A percentile compares a stretch with the other conserved stretches of the same genome.
Conservation (phyloP, 2,113 vertebrate genomes). For the Serilophus lunatus region DNA sequence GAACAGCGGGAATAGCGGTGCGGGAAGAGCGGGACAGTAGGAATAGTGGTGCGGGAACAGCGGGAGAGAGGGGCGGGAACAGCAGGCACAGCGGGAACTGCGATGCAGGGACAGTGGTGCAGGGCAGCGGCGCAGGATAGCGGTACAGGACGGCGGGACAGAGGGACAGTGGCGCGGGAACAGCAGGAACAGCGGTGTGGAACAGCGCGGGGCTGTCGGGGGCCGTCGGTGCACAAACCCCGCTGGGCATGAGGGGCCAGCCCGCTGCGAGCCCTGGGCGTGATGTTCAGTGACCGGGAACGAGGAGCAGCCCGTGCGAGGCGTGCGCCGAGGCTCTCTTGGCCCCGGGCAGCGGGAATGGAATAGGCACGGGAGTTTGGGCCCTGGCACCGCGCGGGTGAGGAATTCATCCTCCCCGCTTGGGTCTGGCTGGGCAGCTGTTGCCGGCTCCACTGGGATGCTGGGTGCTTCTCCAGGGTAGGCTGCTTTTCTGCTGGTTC, state of each 20-base stretch:
- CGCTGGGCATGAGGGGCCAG: rapidly evolving
- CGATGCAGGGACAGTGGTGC: not conserved
- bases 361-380: not conserved
- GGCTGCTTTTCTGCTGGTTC: not conserved
- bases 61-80: not conserved
- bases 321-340: rapidly evolving
- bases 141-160: not conserved
- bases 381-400: rapidly evolving
- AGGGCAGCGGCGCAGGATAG: not conserved
- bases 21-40: too few relatives aligned
- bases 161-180: not conserved
- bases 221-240: not conserved
- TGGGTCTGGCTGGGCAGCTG: rapidly evolving
- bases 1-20: not conserved
- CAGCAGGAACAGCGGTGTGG: not conserved
- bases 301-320: rapidly evolving
- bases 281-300: not conserved
- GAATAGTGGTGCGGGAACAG: not conserved
- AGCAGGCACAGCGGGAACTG: not conserved
- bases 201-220: not conserved
- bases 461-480: not conserved
- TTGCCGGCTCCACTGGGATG: not conserved
- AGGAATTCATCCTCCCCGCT: not conserved
- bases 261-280: rapidly evolving
- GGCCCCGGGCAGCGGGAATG: not conserved